These are phyloP conservation scores for Epinephelus cyanopodus DNA, from an alignment of 2,113 vertebrate species.

Conservation along the genomic window DNA sequence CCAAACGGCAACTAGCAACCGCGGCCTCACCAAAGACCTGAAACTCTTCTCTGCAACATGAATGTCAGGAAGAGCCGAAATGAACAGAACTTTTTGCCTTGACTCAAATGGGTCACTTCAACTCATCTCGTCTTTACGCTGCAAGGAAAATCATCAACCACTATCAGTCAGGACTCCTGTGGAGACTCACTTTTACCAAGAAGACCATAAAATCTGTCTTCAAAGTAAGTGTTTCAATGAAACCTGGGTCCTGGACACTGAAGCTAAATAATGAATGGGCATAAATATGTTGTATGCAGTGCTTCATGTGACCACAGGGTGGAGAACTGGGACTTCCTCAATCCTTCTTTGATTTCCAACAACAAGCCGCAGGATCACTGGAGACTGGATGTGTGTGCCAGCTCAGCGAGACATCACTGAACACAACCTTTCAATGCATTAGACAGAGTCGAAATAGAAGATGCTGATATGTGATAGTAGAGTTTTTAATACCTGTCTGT, in stretches of 20 bases:
- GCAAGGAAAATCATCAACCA: background rate
- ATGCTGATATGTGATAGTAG: background rate
- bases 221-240: background rate
- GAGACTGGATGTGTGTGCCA: background rate
- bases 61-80: background rate
- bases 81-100: background rate
- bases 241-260: too few species aligned
- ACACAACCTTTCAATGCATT: background rate
- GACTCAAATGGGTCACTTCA: background rate
- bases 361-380: background rate
- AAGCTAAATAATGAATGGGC: background rate
- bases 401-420: background rate
- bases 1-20: conserved; percentile 40
- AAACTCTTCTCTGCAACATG: background rate
- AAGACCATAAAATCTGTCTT: background rate
- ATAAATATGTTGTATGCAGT: conserved; percentile 39
- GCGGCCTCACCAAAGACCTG: background rate
- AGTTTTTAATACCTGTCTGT: background rate
- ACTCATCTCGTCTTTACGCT: background rate
- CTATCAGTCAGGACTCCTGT: too few species aligned
- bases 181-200: background rate
- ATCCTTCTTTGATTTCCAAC: background rate
- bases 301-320: conserved; percentile 59
- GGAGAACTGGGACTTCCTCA: conserved; percentile 61
- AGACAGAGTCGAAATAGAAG: background rate